Base-by-base conservation (phyloP, 2,797 vertebrate genomes). In the Acanthopagrus latus region DNA sequence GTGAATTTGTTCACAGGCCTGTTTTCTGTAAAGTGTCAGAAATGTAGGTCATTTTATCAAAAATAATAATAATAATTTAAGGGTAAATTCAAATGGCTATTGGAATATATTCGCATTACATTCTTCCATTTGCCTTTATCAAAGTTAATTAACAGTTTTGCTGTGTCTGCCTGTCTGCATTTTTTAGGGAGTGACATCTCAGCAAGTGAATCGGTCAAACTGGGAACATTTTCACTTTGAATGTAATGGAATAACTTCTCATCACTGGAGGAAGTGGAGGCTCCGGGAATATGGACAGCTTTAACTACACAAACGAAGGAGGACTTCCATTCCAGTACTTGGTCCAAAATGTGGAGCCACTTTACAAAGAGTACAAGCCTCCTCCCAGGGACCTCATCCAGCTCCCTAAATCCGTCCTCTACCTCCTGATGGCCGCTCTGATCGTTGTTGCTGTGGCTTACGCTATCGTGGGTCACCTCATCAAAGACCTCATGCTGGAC, bases 391-490 rank as follows among this genome's bases (percentile, higher is more conserved):
- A 97, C 85, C 67, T 96, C 50, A 93, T 96, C 78, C 96, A 95
- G 74, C 80, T 96, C 0, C 96, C 96, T 12, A 94, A 93, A 64
- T 89, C 95, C 0, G 85, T 95, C 3, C 73, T 97, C 29, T 97
- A 96, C 85, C 93, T 97, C 3, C 20, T 94, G 70, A 93, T 97
- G 94, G 96, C 96, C 0, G 91, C 83, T 0, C 51, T 96, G 83
- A 94, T 96, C 0, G 93, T 97, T 70, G 93, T 96, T 7, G 94
- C 93, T 1, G 96, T 96, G 52, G 95, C 96, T 6, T 97, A 97
- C 1, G 95, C 96, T 46, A 97, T 97, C 1, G 94, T 97, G 43
- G 96, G 96, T 14, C 96, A 97, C 82, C 94, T 97, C 74, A 96
- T 97, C 69, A 96, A 96, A 91, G 96, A 97, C 82, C 93, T 97